Conservation (phyloP, 2,113 vertebrate species). For the Mormyrus lacerda region DNA sequence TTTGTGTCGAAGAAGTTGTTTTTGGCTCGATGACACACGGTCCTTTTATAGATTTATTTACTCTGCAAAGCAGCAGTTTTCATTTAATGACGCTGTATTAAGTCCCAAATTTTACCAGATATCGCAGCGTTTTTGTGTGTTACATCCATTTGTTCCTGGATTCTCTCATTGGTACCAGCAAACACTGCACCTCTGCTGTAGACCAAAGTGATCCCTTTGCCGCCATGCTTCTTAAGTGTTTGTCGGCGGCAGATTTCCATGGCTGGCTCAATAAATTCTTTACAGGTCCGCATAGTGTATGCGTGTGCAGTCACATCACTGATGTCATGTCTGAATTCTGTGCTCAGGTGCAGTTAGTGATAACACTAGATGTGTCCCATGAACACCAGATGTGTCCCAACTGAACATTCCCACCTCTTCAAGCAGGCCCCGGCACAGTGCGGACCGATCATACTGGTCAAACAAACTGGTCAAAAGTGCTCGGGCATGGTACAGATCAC, state of each 20-base stretch:
- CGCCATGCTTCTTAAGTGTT: background rate
- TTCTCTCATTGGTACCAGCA: background rate
- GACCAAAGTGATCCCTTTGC: background rate
- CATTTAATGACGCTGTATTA: background rate
- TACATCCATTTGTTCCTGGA: background rate
- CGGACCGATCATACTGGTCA: background rate
- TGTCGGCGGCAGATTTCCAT: no score
- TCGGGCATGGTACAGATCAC: background rate
- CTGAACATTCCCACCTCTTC: background rate
- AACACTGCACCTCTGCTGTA: background rate
- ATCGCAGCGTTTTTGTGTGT: background rate
- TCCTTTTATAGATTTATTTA: background rate
- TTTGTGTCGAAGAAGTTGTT: background rate
- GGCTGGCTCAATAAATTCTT: no score
- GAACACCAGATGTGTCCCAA: background rate
- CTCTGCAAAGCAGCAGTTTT: background rate
- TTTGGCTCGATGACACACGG: background rate
- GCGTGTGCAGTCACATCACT: background rate
- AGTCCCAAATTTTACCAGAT: background rate
- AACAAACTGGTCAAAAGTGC: background rate
- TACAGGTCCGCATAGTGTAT: no score
- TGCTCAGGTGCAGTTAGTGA: background rate
- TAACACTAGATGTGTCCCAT: background rate
- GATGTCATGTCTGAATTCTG: background rate
- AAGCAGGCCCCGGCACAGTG: background rate